Base-by-base conservation (phyloP, 1,140 invertebrate species). In the Dysdera silvatica region DNA sequence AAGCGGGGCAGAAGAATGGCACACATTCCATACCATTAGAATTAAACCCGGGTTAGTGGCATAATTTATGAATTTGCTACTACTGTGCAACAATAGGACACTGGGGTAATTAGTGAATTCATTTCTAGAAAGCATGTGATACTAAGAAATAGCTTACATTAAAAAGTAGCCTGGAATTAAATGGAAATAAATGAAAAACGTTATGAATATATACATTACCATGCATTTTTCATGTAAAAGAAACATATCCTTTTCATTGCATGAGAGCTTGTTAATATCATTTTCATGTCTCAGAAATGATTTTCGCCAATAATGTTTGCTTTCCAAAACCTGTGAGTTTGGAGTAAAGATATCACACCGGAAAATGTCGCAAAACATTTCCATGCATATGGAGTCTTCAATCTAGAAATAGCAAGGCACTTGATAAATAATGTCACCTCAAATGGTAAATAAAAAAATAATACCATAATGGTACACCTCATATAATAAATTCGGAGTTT, bases 361-460 rank as follows among this genome's bases (percentile, higher is more conserved):
- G 85, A 95, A 92, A 67, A 95, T 89, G 77, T 95, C 91, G 81
- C 92, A 96, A 74, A 89, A 95, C 73, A 94, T 90, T 43, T 90
- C 88, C 65, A 95, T 79, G 74, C 92, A 95, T 67, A 95, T 85
- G 49, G 89, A 84, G 74, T 93, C 89, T 77, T 92, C 87, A 45
- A 84, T 87, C 89, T 94, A 71, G n/a, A 72, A 72, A 55, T 31
- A 52, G 16, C 18, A 10, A 32, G 1, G 14, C 12, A 26, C 23
- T 10, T 28, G 14, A 51, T 51, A 28, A 28, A 28, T 24, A 29
- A 24, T 28, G 2, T 52, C 33, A 31, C 12, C 20, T 26, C 16
- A 16, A 5, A 3, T 7, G 16, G 33, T n/a, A 8, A 1, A 24
- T 33, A 31, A 24, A 31, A 18, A 52, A 52, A 31, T 31, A 52